phyloP scores from a whole-genome alignment of 2,797 vertebrate species.

The Channallabes apus region DNA sequence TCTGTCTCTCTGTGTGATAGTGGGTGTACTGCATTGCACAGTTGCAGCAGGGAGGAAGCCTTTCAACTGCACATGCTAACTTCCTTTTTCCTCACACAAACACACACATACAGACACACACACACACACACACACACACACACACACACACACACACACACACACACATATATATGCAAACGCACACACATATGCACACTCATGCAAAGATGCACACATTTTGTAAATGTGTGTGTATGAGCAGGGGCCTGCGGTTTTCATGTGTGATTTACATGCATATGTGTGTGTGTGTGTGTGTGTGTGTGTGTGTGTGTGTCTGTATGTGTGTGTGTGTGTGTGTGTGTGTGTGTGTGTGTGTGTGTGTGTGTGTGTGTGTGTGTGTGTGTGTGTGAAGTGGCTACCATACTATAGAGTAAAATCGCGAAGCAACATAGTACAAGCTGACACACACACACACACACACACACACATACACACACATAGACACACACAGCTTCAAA shows the following conservation, averaged over 20 bases:
- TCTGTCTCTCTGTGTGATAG: conserved; percentile 62
- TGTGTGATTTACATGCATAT: not conserved
- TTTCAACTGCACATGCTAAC: conserved; percentile 75
- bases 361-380: not conserved
- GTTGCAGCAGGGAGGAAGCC: conserved; percentile 67
- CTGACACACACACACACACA: too few species aligned
- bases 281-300: not conserved
- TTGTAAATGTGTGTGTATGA: not conserved
- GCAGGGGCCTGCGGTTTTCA: not conserved
- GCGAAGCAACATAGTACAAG: too few species aligned
- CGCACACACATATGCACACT: not conserved
- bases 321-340: not conserved
- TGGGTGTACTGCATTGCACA: conserved; percentile 73
- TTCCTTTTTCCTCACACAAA: conserved; percentile 75
- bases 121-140: conserved; percentile 14
- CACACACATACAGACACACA: conserved; percentile 14
- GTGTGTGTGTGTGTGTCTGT: not conserved
- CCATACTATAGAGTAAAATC: too few species aligned
- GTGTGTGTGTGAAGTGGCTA: not conserved
- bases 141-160: conserved; percentile 13
- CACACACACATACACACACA: too few species aligned
- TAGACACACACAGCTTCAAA: too few species aligned
- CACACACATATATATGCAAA: conserved; percentile 1
- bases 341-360: not conserved
- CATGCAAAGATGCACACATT: conserved; percentile 24